Evolutionary conservation across 2,888 invertebrate species (phyloP), one percentile per base, ranked within the genome.

Genomic region (Erebia ligea): DNA sequence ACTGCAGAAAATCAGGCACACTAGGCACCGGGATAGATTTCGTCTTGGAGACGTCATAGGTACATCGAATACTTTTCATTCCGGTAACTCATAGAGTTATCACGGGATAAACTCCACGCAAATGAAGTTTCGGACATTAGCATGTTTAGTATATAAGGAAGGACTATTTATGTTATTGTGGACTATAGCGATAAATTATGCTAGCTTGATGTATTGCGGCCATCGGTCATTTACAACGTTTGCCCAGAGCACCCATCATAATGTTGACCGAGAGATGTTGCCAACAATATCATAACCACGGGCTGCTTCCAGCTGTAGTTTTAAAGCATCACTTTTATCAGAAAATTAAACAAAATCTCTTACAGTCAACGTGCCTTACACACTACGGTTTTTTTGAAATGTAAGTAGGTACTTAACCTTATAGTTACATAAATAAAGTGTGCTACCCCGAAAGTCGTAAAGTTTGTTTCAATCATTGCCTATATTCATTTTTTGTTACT

Each of bases 211-310:
- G 74, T 72, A 83, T 81, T 54, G 76, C 73, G 77, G 78, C 79
- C 78, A 80, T 75, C 77, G 78, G 71, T 77, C 76, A 77, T 80
- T 77, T 77, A 76, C 74, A 75, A 79, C 73, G 73, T 73, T 73
- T 75, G 71, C 75, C 78, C 78, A 73, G 72, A 76, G 70, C 73
- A 75, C 69, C 78, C 77, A 74, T 77, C 76, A 78, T 76, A 80
- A 79, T 78, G 59, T 65, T 52, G 56, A 45, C 76, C 76, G 75
- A 71, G 76, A 72, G 71, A 72, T 71, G 76, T 75, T 89, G 90
- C 88, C 90, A 90, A 86, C 79, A 81, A 78, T 80, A 81, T 78
- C 78, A 84, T 84, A 83, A 86, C 84, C 82, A 84, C 78, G 84
- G 81, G 82, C 79, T 80, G 83, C 82, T 79, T 73, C 71, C 81